phyloP scores from a whole-genome alignment of 2,113 vertebrate species.

The Oryctolagus cuniculus region mOryCun1.1 NC_091448.1:43758501-43759000 shows the following conservation, averaged over 20 bases:
- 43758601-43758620: constrained; percentile 40
- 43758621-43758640: constrained; percentile 49
- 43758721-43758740: constrained; percentile 56
- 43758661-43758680: constrained; percentile 42
- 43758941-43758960: no score
- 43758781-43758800: no score
- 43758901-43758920: no score
- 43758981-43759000: no score
- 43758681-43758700: not conserved
- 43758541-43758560: constrained; percentile 31
- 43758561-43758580: constrained; percentile 33
- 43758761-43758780: constrained; percentile 41
- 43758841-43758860: no score
- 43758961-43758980: no score
- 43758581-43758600: constrained; percentile 1
- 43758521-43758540: not conserved
- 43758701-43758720: constrained; percentile 46
- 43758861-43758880: no score
- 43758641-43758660: constrained; percentile 41
- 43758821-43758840: no score
- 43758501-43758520: constrained; percentile 17
- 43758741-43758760: constrained; percentile 39
- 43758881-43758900: no score
- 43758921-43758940: no score
- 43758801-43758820: no score